Evolutionary conservation across 2,797 vertebrate genomes (phyloP), one percentile per base, ranked within the genome.

Genomic region (Girardinus metallicus): DNA sequence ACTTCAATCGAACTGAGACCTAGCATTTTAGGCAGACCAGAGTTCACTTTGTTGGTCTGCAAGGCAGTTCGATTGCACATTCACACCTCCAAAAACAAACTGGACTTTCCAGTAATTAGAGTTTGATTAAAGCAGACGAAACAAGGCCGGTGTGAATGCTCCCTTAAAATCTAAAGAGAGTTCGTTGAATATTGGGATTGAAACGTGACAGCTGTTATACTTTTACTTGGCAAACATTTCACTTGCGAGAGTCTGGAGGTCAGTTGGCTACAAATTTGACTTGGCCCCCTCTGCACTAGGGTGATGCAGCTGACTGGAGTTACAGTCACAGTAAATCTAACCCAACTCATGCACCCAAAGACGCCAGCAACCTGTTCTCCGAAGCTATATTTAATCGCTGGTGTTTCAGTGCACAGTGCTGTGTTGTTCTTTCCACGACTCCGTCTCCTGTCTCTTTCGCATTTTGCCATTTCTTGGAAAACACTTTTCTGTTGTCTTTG

Each of bases 381-480:
- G 70, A 81, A 78, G 80, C 78, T 79, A 60, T 51, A 62, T 76
- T 83, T 77, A 60, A 79, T 79, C 87, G 57, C 47, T 78, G 80
- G 82, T 85, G 39, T 86, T 90, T 83, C 74, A 85, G 89, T 80
- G 78, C 81, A 77, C 77, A 76, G 64, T 53, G 68, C 47, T 23
- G 44, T 83, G 88, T 90, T 90, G 62, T 86, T 92, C 81, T 91
- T 91, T 87, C 85, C 89, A 84, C 57, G 78, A 80, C 78, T 89
- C 70, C 68, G 16, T 89, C 78, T 68, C 77, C 81, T 78, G 74
- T 87, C 77, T 85, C 70, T 83, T 77, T 90, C 82, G 79, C 82
- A 75, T 87, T 87, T 86, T 82, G 86, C 86, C 85, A 78, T 86
- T 85, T 89, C 88, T 89, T 90, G 90, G 88, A 92, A 87, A 86